Evolutionary conservation across 1,140 invertebrate genomes (phyloP).

Genomic region (Euwallacea fornicatus): DNA sequence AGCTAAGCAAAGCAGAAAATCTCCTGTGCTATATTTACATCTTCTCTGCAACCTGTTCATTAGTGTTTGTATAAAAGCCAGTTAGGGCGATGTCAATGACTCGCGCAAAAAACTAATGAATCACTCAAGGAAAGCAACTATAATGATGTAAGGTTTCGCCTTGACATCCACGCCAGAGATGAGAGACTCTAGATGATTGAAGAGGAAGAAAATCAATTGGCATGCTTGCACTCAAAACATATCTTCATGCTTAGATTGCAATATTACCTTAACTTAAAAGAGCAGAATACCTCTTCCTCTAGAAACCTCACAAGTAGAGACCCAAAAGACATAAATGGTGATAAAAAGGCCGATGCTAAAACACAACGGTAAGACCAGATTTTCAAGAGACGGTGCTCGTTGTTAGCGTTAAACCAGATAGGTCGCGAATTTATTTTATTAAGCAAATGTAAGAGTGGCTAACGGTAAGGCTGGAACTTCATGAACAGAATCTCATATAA

Average conservation of each 20-base stretch:
- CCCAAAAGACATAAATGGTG: constrained; percentile 30
- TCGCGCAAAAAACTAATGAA: constrained; percentile 39
- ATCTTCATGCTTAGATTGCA: not conserved
- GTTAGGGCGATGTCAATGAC: constrained; percentile 42
- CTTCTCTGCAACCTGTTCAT: constrained; percentile 30
- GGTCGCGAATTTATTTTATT: constrained; percentile 40
- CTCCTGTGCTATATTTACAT: constrained; percentile 39
- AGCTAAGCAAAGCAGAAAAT: constrained; percentile 36
- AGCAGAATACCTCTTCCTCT: too few species aligned
- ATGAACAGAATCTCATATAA: constrained; percentile 33
- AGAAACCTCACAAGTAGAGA: constrained; percentile 9
- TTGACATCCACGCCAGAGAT: too few species aligned
- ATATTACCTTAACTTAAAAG: not conserved
- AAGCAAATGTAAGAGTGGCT: constrained; percentile 34
- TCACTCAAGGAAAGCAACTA: constrained; percentile 43
- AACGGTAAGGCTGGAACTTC: constrained; percentile 28
- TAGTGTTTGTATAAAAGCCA: constrained; percentile 36
- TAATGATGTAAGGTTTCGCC: constrained; percentile 30
- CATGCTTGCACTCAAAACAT: not conserved
- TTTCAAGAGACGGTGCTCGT: constrained; percentile 20
- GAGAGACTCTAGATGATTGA: too few species aligned
- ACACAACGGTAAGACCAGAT: constrained; percentile 39
- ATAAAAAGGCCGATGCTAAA: constrained; percentile 33
- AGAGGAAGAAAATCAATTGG: not conserved
- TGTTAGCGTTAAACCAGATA: constrained; percentile 34